Evolutionary conservation across 2,888 invertebrate genomes (phyloP).

Genomic region (Andrena bucephala): DNA sequence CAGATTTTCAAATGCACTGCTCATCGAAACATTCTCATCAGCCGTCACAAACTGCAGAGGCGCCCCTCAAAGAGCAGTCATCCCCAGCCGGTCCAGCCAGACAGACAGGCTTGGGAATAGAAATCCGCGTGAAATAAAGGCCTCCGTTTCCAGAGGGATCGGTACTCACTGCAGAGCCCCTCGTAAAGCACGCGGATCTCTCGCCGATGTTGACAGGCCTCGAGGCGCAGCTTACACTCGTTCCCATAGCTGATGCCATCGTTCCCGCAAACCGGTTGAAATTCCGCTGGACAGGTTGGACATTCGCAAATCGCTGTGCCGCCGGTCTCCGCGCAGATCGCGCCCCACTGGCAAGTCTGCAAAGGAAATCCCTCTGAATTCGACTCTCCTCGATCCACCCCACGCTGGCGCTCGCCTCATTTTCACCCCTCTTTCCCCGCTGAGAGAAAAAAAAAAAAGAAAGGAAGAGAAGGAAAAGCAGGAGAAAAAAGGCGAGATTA

Average conservation of each 20-base stretch:
- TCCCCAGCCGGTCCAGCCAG: neutral
- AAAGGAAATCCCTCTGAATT: slow-evolving; percentile 55
- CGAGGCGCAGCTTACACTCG: slow-evolving; percentile 92
- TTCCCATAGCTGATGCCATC: slow-evolving; percentile 94
- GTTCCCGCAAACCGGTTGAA: slow-evolving; percentile 93
- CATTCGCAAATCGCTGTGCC: slow-evolving; percentile 93
- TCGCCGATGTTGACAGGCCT: slow-evolving; percentile 91
- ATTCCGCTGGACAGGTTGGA: slow-evolving; percentile 93
- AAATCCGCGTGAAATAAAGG: slow-evolving; percentile 19
- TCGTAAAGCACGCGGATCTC: slow-evolving; percentile 92
- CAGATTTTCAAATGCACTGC: neutral
- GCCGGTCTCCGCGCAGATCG: slow-evolving; percentile 89
- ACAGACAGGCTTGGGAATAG: neutral
- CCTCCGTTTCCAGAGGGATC: neutral
- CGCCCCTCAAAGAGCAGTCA: neutral
- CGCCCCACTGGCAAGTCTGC: slow-evolving; percentile 92
- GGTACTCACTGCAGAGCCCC: slow-evolving; percentile 93
- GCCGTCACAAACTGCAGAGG: too few species aligned
- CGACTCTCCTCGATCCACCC: neutral
- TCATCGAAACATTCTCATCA: neutral
- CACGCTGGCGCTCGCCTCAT: slow-evolving; percentile 1
- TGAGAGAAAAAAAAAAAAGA: too few species aligned
- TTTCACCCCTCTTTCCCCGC: neutral
- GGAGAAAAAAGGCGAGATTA: slow-evolving; percentile 44
- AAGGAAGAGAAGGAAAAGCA: neutral